phyloP scores from a whole-genome alignment of 2,888 invertebrate genomes.

The Tholera decimalis region DNA sequence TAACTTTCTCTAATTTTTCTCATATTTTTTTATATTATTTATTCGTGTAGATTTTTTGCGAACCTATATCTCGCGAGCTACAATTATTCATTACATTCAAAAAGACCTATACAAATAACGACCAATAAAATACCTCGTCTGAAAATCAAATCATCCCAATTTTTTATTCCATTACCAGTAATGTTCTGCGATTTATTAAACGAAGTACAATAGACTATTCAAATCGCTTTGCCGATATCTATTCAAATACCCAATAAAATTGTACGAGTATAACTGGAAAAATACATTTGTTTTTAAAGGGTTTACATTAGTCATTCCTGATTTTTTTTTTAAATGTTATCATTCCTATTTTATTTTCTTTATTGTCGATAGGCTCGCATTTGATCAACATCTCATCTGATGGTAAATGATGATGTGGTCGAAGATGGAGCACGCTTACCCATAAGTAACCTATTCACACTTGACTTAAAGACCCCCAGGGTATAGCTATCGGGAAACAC shows the following conservation, averaged over 20 bases:
- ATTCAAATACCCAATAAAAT: slow-evolving; percentile 12
- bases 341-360: slow-evolving; percentile 13
- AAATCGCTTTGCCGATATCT: slow-evolving; percentile 26
- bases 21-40: too few relatives aligned
- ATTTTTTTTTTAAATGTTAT: slow-evolving; percentile 12
- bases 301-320: slow-evolving; percentile 28
- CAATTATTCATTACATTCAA: too few relatives aligned
- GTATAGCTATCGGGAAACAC: too few relatives aligned
- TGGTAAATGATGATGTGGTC: too few relatives aligned
- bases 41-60: neutral
- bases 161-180: neutral
- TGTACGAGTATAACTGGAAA: slow-evolving; percentile 15
- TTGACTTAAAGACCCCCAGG: too few relatives aligned
- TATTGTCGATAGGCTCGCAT: too few relatives aligned
- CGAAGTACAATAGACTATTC: slow-evolving; percentile 18
- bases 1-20: too few relatives aligned
- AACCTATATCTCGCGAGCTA: neutral
- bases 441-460: too few relatives aligned
- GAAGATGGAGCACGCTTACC: too few relatives aligned
- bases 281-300: slow-evolving; percentile 19
- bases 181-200: slow-evolving; percentile 29
- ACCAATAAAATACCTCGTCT: neutral
- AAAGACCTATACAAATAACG: neutral
- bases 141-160: slow-evolving; percentile 13
- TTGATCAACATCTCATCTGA: too few relatives aligned